Percentiles rank a stretch among this genome's conserved stretches.
These are phyloP conservation scores for Accipiter cooperii DNA, from an alignment of 2,113 vertebrate species.

Conservation along the genomic window DNA sequence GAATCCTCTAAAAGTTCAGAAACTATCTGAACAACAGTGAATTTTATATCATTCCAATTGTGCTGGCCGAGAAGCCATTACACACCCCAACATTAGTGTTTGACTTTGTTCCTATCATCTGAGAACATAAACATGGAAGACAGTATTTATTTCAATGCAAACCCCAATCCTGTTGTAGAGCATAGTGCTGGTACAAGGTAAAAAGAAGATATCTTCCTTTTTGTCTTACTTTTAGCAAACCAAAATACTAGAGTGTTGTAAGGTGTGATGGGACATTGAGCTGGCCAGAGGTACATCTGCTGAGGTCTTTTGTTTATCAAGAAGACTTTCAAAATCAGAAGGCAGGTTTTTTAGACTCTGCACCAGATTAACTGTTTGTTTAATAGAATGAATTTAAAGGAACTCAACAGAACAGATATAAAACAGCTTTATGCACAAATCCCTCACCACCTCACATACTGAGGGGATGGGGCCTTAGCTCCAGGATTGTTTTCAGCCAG, in stretches of 20 bases:
- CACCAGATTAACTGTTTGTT: not conserved
- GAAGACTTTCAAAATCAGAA: not conserved
- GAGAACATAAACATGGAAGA: not conserved
- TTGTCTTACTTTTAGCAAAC: not conserved
- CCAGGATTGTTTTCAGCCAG: not conserved
- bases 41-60: not conserved
- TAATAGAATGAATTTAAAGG: not conserved
- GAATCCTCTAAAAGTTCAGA: not conserved
- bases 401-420: not conserved
- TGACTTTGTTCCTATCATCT: not conserved
- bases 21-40: not conserved
- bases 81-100: not conserved
- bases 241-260: not conserved
- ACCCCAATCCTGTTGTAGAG: not conserved
- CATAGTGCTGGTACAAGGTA: not conserved
- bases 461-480: not conserved
- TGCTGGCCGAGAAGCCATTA: not conserved
- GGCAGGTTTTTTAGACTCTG: not conserved
- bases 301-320: not conserved
- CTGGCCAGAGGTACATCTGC: not conserved
- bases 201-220: not conserved
- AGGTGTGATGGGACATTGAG: not conserved
- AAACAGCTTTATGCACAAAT: not conserved
- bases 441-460: not conserved
- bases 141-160: not conserved